Conservation (phyloP, 2,113 vertebrate genomes). For the Nycticebus coucang region DNA sequence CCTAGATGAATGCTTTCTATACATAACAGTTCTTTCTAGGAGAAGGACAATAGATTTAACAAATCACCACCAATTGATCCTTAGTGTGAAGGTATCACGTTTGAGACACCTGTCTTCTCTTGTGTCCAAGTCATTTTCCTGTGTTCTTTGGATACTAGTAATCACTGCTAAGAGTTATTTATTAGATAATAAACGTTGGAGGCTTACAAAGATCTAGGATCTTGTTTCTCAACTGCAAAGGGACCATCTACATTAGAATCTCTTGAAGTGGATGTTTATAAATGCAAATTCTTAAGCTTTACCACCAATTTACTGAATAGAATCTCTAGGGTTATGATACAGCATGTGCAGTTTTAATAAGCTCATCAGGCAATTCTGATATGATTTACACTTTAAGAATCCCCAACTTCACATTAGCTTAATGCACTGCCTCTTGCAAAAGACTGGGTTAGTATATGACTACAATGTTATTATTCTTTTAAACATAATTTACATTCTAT, state of each 20-base stretch:
- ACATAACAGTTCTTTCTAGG: background rate
- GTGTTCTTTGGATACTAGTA: background rate
- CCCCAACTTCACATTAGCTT: background rate
- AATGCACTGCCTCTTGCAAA: slow-evolving; percentile 12
- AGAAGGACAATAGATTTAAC: slow-evolving; percentile 14
- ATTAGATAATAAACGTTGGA: background rate
- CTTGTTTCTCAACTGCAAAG: background rate
- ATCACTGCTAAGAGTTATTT: background rate
- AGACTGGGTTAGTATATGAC: background rate
- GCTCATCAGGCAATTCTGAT: background rate
- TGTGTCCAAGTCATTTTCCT: background rate
- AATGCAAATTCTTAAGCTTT: background rate
- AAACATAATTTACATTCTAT: slow-evolving; percentile 27
- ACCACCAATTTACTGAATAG: background rate
- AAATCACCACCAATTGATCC: background rate
- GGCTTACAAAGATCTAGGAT: background rate
- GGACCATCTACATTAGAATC: background rate
- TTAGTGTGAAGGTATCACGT: background rate
- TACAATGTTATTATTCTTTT: slow-evolving; percentile 34
- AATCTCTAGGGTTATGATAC: background rate
- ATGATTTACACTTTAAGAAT: slow-evolving; percentile 37
- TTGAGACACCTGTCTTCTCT: background rate
- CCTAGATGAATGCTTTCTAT: background rate
- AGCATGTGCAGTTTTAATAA: background rate
- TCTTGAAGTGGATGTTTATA: background rate